Percentiles rank a stretch among this genome's conserved stretches.
Evolutionary conservation across 2,888 invertebrate species (phyloP).

Genomic region (Drosophila ustulata): DNA sequence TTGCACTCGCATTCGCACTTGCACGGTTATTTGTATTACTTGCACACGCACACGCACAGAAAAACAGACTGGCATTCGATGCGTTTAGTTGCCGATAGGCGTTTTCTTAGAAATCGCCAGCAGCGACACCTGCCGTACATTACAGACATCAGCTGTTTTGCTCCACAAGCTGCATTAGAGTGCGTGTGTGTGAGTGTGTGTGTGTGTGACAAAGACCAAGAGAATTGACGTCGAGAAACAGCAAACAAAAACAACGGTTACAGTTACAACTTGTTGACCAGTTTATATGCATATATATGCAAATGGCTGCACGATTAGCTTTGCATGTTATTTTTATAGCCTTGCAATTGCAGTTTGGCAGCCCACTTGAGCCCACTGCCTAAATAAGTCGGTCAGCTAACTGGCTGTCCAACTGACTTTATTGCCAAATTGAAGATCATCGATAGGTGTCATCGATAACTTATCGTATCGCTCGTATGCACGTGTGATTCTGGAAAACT

Average conservation of each 20-base stretch:
- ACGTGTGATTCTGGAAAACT: constrained; percentile 1
- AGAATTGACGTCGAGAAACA: constrained; percentile 15
- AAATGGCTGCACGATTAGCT: constrained; percentile 17
- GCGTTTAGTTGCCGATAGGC: constrained; percentile 13
- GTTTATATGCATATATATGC: constrained; percentile 24
- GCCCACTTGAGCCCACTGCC: constrained; percentile 10
- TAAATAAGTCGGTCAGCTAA: constrained; percentile 18
- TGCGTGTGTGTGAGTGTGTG: neutral
- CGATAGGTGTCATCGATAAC: constrained; percentile 7
- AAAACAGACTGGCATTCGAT: neutral
- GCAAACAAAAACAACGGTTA: constrained; percentile 8
- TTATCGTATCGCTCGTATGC: too few species aligned
- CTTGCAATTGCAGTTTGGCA: constrained; percentile 17
- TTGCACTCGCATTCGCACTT: constrained; percentile 23
- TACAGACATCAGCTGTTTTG: constrained; percentile 39
- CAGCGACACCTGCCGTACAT: constrained; percentile 40
- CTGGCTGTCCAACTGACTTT: constrained; percentile 15
- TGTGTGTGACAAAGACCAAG: constrained; percentile 5
- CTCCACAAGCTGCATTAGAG: neutral
- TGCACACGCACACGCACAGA: neutral
- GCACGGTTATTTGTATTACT: constrained; percentile 16
- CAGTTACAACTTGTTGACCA: constrained; percentile 22
- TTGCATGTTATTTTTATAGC: constrained; percentile 19
- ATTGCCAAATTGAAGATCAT: constrained; percentile 16
- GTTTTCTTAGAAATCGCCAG: constrained; percentile 30